These are phyloP conservation scores for Ateles fusciceps DNA, from an alignment of 2,797 vertebrate species.

Conservation along the genomic window DNA sequence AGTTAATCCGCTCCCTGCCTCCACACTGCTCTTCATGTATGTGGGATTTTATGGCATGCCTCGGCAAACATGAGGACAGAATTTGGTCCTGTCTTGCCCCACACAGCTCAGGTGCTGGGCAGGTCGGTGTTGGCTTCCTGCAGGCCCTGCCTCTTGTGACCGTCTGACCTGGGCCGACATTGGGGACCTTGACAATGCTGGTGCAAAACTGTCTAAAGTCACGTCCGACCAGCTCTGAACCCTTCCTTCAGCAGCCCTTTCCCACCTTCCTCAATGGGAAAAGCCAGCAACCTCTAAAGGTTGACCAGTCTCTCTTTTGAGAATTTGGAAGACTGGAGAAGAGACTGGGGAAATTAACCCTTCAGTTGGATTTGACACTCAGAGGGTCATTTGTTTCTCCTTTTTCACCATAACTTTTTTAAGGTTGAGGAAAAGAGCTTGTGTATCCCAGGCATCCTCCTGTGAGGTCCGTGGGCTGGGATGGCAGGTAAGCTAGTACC, in stretches of 20 bases:
- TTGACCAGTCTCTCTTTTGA: not conserved
- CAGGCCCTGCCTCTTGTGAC: too few relatives aligned
- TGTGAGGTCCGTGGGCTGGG: too few relatives aligned
- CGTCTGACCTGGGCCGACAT: not conserved
- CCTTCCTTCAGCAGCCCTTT: not conserved
- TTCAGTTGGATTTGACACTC: not conserved
- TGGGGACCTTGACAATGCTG: too few relatives aligned
- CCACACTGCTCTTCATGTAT: not conserved
- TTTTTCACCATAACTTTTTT: not conserved
- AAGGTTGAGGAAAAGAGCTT: not conserved
- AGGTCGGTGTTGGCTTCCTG: too few relatives aligned
- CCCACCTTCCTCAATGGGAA: too few relatives aligned
- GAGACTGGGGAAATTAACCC: not conserved
- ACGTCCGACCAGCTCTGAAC: not conserved
- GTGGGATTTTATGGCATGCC: not conserved
- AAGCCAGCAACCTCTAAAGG: not conserved
- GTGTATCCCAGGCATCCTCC: not conserved
- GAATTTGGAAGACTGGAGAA: not conserved
- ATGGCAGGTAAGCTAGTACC: not conserved
- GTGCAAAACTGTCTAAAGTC: not conserved
- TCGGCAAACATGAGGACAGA: not conserved
- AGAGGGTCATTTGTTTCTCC: not conserved
- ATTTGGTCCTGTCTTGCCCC: not conserved
- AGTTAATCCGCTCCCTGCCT: not conserved
- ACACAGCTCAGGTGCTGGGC: not conserved